Evolutionary conservation across 2,113 vertebrate genomes (phyloP).

Genomic region (Gambusia holbrooki): DNA sequence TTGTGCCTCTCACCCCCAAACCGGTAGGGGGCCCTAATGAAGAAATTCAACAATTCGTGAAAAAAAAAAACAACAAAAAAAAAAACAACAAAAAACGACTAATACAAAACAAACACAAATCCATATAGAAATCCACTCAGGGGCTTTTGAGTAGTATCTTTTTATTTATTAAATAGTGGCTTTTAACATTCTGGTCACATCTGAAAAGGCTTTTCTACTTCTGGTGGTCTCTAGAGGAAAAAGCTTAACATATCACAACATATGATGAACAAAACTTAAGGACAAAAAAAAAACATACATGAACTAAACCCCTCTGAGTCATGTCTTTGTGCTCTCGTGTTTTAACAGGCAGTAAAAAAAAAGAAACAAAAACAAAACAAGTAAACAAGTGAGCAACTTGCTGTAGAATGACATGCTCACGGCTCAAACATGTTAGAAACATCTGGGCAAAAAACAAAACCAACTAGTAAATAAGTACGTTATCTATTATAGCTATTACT

Average conservation of each 20-base stretch:
- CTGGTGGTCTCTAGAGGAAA: conserved; percentile 42
- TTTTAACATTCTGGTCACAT: conserved; percentile 72
- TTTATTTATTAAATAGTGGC: conserved; percentile 71
- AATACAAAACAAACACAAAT: not conserved
- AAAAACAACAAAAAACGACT: conserved; percentile 20
- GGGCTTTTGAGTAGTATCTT: conserved; percentile 51
- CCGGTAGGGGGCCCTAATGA: not conserved
- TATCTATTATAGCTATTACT: conserved; percentile 64
- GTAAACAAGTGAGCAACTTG: conserved; percentile 13
- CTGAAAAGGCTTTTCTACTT: conserved; percentile 56
- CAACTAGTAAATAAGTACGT: conserved; percentile 47
- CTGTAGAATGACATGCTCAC: conserved; percentile 39
- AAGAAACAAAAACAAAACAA: conserved; percentile 31
- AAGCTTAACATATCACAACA: conserved; percentile 54
- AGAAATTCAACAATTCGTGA: not conserved
- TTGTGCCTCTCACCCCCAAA: not conserved
- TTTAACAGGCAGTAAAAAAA: conserved; percentile 42
- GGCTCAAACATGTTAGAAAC: conserved; percentile 40
- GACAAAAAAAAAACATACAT: conserved; percentile 5
- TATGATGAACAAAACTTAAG: conserved; percentile 35
- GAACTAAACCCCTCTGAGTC: conserved; percentile 9
- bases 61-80: not conserved
- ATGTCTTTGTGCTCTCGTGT: conserved; percentile 1
- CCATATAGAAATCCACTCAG: conserved; percentile 4
- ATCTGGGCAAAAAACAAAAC: conserved; percentile 21